Conservation (phyloP, 1,140 invertebrate species). For the Ostrea denselamellosa region DNA sequence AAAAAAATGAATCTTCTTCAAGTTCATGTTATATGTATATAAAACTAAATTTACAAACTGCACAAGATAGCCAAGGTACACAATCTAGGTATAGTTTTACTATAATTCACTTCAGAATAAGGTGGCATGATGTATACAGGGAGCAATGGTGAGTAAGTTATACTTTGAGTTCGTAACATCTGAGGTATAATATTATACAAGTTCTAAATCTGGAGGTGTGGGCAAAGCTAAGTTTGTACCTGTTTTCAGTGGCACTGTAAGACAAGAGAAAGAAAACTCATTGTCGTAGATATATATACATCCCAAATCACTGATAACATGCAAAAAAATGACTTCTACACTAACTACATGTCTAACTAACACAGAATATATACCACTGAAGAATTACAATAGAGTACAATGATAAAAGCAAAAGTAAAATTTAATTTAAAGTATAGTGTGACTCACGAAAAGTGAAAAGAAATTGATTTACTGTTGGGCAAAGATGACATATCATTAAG, state of each 20-base stretch:
- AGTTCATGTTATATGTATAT: too few species aligned
- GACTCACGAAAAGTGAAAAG: not conserved
- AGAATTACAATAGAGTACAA: not conserved
- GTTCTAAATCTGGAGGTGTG: not conserved
- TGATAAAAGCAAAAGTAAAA: not conserved
- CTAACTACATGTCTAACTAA: not conserved
- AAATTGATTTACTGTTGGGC: not conserved
- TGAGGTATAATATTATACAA: not conserved
- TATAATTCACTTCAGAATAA: not conserved
- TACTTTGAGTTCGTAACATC: not conserved
- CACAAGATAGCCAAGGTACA: not conserved
- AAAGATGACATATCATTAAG: not conserved
- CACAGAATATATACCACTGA: not conserved
- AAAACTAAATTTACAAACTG: too few species aligned
- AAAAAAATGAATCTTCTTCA: not conserved
- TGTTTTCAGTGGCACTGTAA: conserved; percentile 21
- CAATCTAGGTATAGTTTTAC: not conserved
- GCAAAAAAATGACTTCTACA: not conserved
- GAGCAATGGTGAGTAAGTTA: not conserved
- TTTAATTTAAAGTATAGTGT: not conserved
- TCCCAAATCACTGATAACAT: not conserved
- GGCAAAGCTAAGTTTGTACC: not conserved
- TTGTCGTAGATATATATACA: not conserved
- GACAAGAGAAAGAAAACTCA: conserved; percentile 2
- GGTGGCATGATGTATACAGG: not conserved